A percentile compares a stretch with the other conserved stretches of the same genome.
Evolutionary conservation across 2,888 invertebrate species (phyloP).

Genomic region (Ophion obscuratus): DNA sequence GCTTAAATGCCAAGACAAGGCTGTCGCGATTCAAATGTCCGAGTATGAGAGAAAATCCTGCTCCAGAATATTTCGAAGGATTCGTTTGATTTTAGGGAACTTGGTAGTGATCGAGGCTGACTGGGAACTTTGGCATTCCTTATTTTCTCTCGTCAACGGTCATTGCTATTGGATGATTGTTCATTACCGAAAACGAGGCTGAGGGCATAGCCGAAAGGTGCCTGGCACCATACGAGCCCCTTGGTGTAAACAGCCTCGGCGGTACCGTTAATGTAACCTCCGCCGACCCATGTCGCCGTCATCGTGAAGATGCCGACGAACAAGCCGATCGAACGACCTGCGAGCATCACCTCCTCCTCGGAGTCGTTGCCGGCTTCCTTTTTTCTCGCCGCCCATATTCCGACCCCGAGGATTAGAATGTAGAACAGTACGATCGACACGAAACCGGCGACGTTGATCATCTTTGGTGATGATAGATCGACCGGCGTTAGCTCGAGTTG

Average conservation of each 20-base stretch:
- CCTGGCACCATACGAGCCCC: slow-evolving; percentile 98
- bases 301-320: slow-evolving; percentile 99
- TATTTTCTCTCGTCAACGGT: background rate
- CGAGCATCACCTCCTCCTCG: slow-evolving; percentile 99
- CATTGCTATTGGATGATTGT: background rate
- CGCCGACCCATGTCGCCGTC: slow-evolving; percentile 99
- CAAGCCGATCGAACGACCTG: slow-evolving; percentile 97
- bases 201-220: slow-evolving; percentile 99
- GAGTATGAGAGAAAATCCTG: background rate
- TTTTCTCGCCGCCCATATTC: slow-evolving; percentile 98
- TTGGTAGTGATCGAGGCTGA: too few relatives aligned
- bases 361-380: slow-evolving; percentile 95
- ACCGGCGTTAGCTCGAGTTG: slow-evolving; percentile 81
- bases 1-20: background rate
- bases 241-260: slow-evolving; percentile 98
- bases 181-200: slow-evolving; percentile 95
- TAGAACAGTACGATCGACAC: slow-evolving; percentile 98
- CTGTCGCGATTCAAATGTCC: background rate
- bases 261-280: slow-evolving; percentile 99
- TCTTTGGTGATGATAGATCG: slow-evolving; percentile 85
- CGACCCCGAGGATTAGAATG: slow-evolving; percentile 96
- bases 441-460: slow-evolving; percentile 97
- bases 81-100: background rate
- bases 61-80: background rate
- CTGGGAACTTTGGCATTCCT: background rate